Evolutionary conservation across 2,888 invertebrate species (phyloP), one percentile per base, ranked within the genome.

Genomic region (Lasius fuliginosus): DNA sequence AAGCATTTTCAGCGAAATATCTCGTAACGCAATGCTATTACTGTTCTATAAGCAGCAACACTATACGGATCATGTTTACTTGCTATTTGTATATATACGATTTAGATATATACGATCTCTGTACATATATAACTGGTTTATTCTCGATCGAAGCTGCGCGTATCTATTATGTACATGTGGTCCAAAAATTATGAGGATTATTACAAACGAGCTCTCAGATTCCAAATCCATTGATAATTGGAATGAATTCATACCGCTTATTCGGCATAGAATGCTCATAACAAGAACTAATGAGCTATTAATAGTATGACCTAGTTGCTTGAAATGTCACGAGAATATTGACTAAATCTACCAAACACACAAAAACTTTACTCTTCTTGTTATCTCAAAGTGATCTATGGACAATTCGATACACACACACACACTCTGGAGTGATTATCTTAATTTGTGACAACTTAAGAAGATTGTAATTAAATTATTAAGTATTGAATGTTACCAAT

Each of bases 101-200:
- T 53, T 65, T 40, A 36, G 65, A 75, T 49, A 27, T 12, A 11
- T 27, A 12, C 3, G 12, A 64, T 30, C 18, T 40, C 3, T n/a
- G 12, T 23, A 15, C 1, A 15, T 23, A 42, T 46, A 23, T 67
- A 53, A 5, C 36, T 23, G 36, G 11, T 58, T 76, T 75, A 64
- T 76, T 40, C 6, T 36, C 36, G n/a, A 65, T 56, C 36, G 15
- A 53, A 40, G 30, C n/a, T 71, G 6, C 18, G n/a, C 18, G 30
- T 58, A 73, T 73, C 18, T 56, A 56, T 53, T 73, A 30, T 18
- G 4, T 23, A 12, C 27, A 18, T 1, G 3, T 3, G 3, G 3
- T 18, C 4, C 11, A 73, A 73, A 58, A 58, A 73, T 73, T 40
- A 58, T 42, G 58, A 40, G 58, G 73, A 58, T 73, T 73, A 73